Percentiles rank a stretch among this genome's conserved stretches.
Conservation (phyloP, 2,113 vertebrate genomes). For the Calidris pugnax region DNA sequence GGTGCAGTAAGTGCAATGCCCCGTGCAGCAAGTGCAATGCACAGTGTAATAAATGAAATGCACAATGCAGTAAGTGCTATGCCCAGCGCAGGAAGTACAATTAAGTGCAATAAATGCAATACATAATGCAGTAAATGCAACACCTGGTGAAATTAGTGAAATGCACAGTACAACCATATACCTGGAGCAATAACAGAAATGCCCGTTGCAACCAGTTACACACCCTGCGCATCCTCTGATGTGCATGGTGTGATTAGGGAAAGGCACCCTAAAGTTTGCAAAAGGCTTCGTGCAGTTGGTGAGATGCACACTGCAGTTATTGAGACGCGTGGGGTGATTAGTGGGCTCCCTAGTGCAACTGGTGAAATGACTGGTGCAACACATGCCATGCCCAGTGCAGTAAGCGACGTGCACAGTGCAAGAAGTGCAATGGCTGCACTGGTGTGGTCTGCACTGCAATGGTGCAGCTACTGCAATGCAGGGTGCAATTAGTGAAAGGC, state of each 20-base stretch:
- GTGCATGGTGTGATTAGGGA: not conserved
- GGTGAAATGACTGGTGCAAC: accelerated
- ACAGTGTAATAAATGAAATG: no score
- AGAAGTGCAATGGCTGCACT: no score
- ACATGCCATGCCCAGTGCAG: accelerated
- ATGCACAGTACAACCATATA: no score
- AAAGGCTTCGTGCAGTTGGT: not conserved
- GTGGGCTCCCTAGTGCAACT: accelerated
- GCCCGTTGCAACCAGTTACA: not conserved
- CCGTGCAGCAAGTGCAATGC: no score
- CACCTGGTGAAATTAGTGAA: no score
- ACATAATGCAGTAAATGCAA: no score
- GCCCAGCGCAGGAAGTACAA: not conserved
- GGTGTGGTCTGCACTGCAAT: no score
- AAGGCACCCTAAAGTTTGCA: not conserved
- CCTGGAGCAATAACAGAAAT: not conserved
- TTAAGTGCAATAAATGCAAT: not conserved
- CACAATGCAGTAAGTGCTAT: no score
- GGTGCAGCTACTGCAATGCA: no score
- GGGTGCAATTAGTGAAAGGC: no score
- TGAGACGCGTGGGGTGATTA: accelerated
- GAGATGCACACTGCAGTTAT: not conserved
- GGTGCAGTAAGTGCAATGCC: no score
- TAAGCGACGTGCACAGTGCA: accelerated
- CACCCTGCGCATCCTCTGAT: no score